Conservation (phyloP, 2,113 vertebrate genomes). For the Cyanoramphus novaezelandiae region DNA sequence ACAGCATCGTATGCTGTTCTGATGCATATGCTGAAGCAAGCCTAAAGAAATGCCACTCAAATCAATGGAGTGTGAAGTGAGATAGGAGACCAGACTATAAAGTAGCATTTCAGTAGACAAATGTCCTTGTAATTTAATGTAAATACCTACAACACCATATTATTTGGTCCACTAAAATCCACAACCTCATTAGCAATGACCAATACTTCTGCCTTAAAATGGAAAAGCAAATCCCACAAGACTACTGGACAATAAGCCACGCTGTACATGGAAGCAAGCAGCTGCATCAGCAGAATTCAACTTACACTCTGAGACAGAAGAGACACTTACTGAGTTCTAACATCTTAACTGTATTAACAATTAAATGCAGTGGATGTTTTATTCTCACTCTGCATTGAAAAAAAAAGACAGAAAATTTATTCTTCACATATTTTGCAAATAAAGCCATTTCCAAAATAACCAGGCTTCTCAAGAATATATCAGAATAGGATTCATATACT, state of each 20-base stretch:
- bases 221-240: neutral
- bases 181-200: neutral
- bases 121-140: neutral
- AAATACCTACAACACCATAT: neutral
- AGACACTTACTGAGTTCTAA: neutral
- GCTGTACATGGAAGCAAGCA: neutral
- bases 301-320: neutral
- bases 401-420: neutral
- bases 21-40: neutral
- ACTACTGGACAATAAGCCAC: neutral
- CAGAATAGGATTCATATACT: neutral
- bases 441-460: constrained; percentile 1
- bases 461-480: neutral
- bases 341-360: neutral
- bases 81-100: neutral
- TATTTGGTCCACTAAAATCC: neutral
- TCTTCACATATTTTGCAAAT: neutral
- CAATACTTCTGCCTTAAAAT: neutral
- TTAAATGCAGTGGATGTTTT: neutral
- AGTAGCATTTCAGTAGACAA: neutral
- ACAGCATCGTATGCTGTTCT: neutral
- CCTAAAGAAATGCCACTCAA: neutral
- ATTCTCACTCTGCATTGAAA: neutral
- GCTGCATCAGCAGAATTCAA: neutral
- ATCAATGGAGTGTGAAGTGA: neutral